Conservation (phyloP, 2,113 vertebrate species). For the Terrapene triunguis region DNA sequence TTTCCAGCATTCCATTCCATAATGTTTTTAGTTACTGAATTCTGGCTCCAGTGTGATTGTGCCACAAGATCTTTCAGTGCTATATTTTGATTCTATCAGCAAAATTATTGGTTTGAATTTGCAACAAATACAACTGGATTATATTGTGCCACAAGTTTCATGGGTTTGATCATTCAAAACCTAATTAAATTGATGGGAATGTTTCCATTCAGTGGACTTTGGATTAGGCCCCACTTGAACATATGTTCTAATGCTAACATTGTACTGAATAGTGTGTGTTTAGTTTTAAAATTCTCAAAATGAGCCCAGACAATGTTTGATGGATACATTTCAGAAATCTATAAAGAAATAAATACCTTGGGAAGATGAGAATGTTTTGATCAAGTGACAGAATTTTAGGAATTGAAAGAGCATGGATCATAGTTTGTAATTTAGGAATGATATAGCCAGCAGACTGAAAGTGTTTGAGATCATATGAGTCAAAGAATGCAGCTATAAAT, state of each 20-base stretch:
- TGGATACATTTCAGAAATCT: neutral
- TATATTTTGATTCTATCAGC: neutral
- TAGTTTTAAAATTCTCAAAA: neutral
- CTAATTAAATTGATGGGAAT: rapidly evolving
- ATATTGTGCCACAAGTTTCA: neutral
- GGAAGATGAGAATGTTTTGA: neutral
- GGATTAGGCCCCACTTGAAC: rapidly evolving
- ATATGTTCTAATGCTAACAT: rapidly evolving
- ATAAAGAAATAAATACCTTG: neutral
- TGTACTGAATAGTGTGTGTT: rapidly evolving
- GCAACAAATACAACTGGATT: neutral
- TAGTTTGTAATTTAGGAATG: neutral
- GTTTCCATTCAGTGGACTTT: rapidly evolving
- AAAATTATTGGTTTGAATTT: neutral
- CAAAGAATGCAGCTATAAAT: neutral
- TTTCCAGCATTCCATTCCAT: neutral
- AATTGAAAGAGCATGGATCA: neutral
- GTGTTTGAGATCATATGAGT: neutral
- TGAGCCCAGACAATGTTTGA: neutral
- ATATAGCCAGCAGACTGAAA: neutral
- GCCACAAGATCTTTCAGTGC: neutral
- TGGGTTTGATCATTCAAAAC: neutral
- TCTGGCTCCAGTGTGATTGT: neutral
- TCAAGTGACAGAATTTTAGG: neutral
- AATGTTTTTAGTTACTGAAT: neutral